Conservation (phyloP, 2,888 invertebrate genomes). For the Liopterus haemorrhoidalis region DNA sequence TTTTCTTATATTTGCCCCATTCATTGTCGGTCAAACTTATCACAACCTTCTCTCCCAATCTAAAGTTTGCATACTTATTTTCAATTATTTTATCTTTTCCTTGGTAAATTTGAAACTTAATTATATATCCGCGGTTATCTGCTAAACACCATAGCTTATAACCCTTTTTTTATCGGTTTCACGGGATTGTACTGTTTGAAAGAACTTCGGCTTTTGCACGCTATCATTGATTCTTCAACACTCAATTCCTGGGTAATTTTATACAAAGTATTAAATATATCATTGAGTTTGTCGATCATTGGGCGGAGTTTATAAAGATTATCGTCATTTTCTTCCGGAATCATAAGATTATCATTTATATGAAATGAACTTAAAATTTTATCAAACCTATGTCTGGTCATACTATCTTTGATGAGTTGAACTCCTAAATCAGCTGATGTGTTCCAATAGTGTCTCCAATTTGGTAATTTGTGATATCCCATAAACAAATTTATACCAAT, state of each 20-base stretch:
- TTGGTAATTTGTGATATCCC: conserved; percentile 18
- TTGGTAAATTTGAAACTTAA: too few relatives aligned
- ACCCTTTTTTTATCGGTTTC: conserved; percentile 21
- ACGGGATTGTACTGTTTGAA: conserved; percentile 22
- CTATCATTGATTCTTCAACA: conserved; percentile 19
- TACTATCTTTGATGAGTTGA: conserved; percentile 10
- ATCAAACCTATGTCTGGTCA: conserved; percentile 16
- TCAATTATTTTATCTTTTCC: too few relatives aligned
- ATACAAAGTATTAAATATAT: conserved; percentile 8
- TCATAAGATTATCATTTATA: conserved; percentile 17
- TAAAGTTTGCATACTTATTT: too few relatives aligned
- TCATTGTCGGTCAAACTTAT: conserved; percentile 10
- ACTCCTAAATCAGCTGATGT: conserved; percentile 12
- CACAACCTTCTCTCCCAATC: conserved; percentile 19
- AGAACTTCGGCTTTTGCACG: conserved; percentile 13
- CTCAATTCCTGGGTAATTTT: conserved; percentile 14
- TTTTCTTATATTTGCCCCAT: conserved; percentile 16
- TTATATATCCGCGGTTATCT: too few relatives aligned
- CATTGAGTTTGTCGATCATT: conserved; percentile 12
- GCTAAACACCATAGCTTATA: neutral
- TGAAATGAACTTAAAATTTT: conserved; percentile 17
- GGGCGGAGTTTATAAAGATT: conserved; percentile 20
- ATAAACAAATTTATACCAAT: conserved; percentile 20
- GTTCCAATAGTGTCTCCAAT: conserved; percentile 15
- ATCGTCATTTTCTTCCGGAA: conserved; percentile 9